Evolutionary conservation across 2,113 vertebrate genomes (phyloP).

Genomic region (Passer domesticus): DNA sequence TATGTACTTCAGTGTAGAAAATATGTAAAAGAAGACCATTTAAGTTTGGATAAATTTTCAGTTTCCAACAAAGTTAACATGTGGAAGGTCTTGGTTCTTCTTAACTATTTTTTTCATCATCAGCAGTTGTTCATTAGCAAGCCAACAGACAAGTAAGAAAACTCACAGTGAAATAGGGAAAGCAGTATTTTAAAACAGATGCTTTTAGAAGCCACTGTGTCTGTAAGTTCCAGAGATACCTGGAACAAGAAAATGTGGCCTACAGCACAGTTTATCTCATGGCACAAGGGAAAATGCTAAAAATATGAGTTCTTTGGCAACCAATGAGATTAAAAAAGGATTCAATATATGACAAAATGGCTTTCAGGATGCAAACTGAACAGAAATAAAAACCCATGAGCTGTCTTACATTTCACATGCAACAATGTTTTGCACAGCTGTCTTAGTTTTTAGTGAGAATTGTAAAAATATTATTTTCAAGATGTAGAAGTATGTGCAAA

Average conservation of each 20-base stretch:
- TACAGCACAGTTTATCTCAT: neutral
- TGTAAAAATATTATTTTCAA: constrained; percentile 37
- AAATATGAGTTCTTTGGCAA: constrained; percentile 56
- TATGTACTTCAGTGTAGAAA: neutral
- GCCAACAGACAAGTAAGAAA: neutral
- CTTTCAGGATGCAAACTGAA: constrained; percentile 53
- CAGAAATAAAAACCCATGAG: constrained; percentile 26
- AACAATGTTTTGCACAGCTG: neutral
- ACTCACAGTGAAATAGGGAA: neutral
- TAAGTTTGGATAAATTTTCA: neutral
- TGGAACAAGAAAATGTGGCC: neutral
- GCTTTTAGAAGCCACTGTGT: neutral
- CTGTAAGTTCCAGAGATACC: neutral
- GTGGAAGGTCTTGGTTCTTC: neutral
- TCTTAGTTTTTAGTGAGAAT: neutral
- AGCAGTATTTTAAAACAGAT: constrained; percentile 3
- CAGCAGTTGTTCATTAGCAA: neutral
- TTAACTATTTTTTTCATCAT: neutral
- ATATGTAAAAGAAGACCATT: neutral
- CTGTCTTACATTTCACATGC: neutral
- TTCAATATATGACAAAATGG: constrained; percentile 52
- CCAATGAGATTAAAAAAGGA: constrained; percentile 47
- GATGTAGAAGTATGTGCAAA: neutral
- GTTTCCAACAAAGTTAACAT: neutral
- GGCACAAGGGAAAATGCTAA: constrained; percentile 50